These are phyloP conservation scores for Ceramica pisi DNA, from an alignment of 2,888 invertebrate species.

Conservation along the genomic window DNA sequence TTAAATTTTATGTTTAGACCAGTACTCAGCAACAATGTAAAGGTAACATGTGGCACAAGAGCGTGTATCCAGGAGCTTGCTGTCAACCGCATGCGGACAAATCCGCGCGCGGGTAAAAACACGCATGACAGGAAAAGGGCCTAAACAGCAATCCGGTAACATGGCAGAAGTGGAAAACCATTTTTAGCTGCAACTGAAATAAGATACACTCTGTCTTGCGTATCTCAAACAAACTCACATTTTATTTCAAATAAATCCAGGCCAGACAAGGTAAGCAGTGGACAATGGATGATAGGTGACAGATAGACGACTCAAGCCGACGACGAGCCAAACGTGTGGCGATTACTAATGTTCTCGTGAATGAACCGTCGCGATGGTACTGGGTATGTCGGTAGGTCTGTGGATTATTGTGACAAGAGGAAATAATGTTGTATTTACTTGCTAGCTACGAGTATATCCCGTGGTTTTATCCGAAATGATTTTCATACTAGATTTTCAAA, in stretches of 20 bases:
- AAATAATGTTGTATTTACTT: slow-evolving; percentile 6
- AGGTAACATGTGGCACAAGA: no score
- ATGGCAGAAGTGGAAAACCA: no score
- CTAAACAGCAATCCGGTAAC: no score
- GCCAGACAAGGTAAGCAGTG: slow-evolving; percentile 24
- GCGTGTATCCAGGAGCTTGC: no score
- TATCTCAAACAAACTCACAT: background rate
- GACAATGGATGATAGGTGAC: slow-evolving; percentile 47
- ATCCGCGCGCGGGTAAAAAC: no score
- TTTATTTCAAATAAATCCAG: slow-evolving; percentile 22
- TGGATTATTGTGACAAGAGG: slow-evolving; percentile 23
- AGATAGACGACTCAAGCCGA: slow-evolving; percentile 40
- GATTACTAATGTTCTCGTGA: slow-evolving; percentile 44
- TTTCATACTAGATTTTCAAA: no score
- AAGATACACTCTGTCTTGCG: accelerated
- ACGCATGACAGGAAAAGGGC: no score
- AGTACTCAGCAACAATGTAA: no score
- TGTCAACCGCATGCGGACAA: no score
- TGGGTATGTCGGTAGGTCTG: slow-evolving; percentile 16
- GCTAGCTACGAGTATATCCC: background rate
- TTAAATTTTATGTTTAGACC: no score
- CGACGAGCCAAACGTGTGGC: slow-evolving; percentile 41
- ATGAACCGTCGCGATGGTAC: slow-evolving; percentile 32
- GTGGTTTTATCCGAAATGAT: background rate
- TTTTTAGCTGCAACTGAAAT: no score